Evolutionary conservation across 2,888 invertebrate species (phyloP), one percentile per base, ranked within the genome.

Genomic region (Clostera curtula): DNA sequence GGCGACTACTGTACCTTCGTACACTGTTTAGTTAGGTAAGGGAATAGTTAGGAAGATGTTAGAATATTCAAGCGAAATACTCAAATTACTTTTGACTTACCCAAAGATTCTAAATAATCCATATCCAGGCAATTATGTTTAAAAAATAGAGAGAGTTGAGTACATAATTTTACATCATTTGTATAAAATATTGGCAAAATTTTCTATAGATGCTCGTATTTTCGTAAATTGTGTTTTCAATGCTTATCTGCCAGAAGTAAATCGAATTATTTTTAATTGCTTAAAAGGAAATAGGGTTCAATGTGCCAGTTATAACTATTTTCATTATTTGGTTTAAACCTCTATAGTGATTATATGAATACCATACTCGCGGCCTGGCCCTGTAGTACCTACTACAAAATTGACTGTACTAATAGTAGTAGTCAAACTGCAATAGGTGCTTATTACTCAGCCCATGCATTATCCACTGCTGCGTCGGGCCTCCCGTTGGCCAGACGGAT

Each of bases 81-180:
- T n/a, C n/a, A n/a, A n/a, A n/a, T 3, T 16, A 17, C 9, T 13
- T 13, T 6, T 5, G 12, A 31, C 56, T 61, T 56, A 75, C 76
- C 72, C 30, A 67, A 52, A 24, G 65, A 65, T 54, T 75, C 70
- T 41, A 73, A 60, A 56, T 65, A 71, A 56, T 72, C 76, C 77
- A 77, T 76, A 43, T 51, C 58, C 50, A 44, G 25, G 11, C 11
- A 29, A 19, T 29, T 18, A 25, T 31, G 34, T 31, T 24, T 31
- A 37, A 37, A 35, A 22, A 24, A 17, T 19, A 40, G 26, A 39
- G 27, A 20, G 25, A 42, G n/a, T n/a, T 24, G 24, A 21, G 19
- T 31, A 31, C 27, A 12, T 36, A 41, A 39, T 49, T n/a, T 63
- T 50, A 57, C 56, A 60, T 56, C 39, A 39, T 59, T 51, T 32